phyloP scores from a whole-genome alignment of 2,113 vertebrate genomes.

The Hydrolagus affinis region DNA sequence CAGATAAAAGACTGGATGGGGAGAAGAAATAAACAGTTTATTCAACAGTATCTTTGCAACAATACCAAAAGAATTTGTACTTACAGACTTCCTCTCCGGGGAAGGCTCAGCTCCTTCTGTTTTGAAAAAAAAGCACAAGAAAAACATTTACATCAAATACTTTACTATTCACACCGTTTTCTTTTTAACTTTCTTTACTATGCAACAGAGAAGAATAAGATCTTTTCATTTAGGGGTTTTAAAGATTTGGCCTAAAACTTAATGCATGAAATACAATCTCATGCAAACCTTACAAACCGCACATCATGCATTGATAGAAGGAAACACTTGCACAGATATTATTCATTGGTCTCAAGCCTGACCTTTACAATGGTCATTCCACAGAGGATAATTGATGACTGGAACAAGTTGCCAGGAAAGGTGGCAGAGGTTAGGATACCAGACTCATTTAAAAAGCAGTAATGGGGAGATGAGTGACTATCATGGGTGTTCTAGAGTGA shows the following conservation, averaged over 20 bases:
- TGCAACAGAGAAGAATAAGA: neutral
- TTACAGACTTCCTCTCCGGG: conserved; percentile 95
- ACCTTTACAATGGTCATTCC: neutral
- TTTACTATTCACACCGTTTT: neutral
- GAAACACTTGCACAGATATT: neutral
- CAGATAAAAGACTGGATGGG: neutral
- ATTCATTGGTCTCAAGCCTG: neutral
- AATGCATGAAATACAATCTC: neutral
- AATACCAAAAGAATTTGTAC: conserved; percentile 49
- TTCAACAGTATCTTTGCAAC: neutral
- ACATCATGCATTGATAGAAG: neutral
- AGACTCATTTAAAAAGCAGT: too few relatives aligned
- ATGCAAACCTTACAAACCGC: neutral
- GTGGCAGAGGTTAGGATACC: too few relatives aligned
- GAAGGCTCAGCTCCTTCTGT: conserved; percentile 96
- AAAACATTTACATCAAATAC: conserved; percentile 37
- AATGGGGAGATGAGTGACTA: too few relatives aligned
- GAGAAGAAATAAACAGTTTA: neutral
- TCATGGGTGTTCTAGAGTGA: too few relatives aligned
- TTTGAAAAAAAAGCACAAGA: conserved; percentile 46
- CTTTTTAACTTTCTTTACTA: neutral
- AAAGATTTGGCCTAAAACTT: neutral
- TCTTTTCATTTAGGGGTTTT: too few relatives aligned
- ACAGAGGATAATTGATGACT: too few relatives aligned
- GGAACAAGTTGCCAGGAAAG: too few relatives aligned